Base-by-base conservation (phyloP, 2,888 invertebrate genomes). In the Adelphocoris suturalis region DNA sequence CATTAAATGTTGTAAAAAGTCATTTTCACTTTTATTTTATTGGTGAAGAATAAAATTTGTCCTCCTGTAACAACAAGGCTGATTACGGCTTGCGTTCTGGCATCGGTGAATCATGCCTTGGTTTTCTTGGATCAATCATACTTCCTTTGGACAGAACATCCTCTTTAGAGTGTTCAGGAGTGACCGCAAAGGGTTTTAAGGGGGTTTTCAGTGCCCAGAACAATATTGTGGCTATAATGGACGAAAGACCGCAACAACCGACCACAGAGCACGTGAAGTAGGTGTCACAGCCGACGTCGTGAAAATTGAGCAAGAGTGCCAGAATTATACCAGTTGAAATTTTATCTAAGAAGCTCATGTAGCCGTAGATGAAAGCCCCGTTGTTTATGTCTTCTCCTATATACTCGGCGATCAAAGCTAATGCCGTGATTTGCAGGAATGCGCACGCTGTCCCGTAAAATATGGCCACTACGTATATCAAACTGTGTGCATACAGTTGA, bases 291-390 rank as follows among this genome's bases (percentile, higher is more conserved):
- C 78, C 52, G 13, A 16, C 23, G 14, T n/a, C 19, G 28, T 55
- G 76, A n/a, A 88, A 88, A n/a, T 55, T 23, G 16, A 88, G 47
- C 0, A 88, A 37, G 16, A 88, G n/a, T 12, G 76, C 76, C 37
- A 88, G 80, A 7, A 28, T 28, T 19, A 90, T 16, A 2, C 90
- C 90, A 0, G 82, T 88, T 19, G 88, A 27, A 9, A 90, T 37
- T 86, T 90, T 90, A 75, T 90, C 90, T 2, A 78, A n/a, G 52
- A 90, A 89, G 52, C 90, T 90, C 85, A 90, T 85, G n/a, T 82
- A 78, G n/a, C 90, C 90, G 82, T 84, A 90, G 48, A 90, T 81
- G 80, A 89, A 85, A 0, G 90, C 90, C 11, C 89, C 88, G 86
- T 90, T 76, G 37, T 88, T 61, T 14, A 78, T 80, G 80, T 90